phyloP scores from a whole-genome alignment of 2,888 invertebrate genomes.

The Eledona agricola region DNA sequence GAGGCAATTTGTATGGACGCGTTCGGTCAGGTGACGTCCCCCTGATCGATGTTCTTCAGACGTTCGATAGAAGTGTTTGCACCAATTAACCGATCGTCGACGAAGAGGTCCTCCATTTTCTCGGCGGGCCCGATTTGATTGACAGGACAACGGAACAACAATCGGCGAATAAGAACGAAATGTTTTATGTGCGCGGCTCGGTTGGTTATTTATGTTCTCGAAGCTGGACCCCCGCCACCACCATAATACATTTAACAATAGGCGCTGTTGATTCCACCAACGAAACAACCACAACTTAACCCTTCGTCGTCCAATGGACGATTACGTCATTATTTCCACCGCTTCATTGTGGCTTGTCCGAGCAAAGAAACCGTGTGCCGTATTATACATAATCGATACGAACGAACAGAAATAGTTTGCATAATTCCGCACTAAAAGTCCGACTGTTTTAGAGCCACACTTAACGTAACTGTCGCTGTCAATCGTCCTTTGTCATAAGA shows the following conservation, averaged over 20 bases:
- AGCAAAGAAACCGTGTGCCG: not conserved
- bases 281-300: conserved; percentile 13
- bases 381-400: conserved; percentile 20
- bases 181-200: conserved; percentile 32
- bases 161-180: conserved; percentile 55
- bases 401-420: conserved; percentile 36
- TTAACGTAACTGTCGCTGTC: conserved; percentile 40
- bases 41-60: conserved; percentile 27
- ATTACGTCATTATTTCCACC: conserved; percentile 11
- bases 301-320: conserved; percentile 20
- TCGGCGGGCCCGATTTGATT: conserved; percentile 44
- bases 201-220: conserved; percentile 37
- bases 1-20: conserved; percentile 44
- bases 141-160: conserved; percentile 56
- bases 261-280: conserved; percentile 30
- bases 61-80: no score
- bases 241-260: conserved; percentile 34
- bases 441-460: conserved; percentile 38
- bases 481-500: conserved; percentile 38
- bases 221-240: conserved; percentile 34
- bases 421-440: conserved; percentile 42
- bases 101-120: not conserved
- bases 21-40: conserved; percentile 33
- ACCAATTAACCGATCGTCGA: no score
- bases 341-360: conserved; percentile 1